Evolutionary conservation across 1,140 invertebrate genomes (phyloP).

Genomic region (Ooceraea biroi): DNA sequence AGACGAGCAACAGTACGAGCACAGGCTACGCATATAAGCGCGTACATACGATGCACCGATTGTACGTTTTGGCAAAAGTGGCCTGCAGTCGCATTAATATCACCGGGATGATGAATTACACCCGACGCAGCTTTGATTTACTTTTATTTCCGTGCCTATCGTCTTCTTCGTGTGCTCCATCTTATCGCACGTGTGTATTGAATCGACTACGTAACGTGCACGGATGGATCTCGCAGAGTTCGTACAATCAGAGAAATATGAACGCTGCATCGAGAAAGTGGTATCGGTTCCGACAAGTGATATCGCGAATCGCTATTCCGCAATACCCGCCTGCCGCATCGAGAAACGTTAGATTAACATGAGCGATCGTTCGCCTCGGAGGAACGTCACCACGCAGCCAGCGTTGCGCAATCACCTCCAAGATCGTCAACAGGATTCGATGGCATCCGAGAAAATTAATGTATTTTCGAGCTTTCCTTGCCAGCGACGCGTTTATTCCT

Average conservation of each 20-base stretch:
- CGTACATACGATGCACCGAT: constrained; percentile 30
- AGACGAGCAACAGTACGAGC: constrained; percentile 40
- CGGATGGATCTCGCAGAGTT: neutral
- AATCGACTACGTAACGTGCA: constrained; percentile 38
- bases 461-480: too few species aligned
- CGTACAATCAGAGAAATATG: constrained; percentile 42
- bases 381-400: neutral
- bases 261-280: constrained; percentile 17
- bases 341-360: constrained; percentile 4
- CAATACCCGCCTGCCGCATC: neutral
- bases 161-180: constrained; percentile 36
- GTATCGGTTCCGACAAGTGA: constrained; percentile 20
- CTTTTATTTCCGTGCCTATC: constrained; percentile 71
- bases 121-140: constrained; percentile 57
- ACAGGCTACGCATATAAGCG: constrained; percentile 15
- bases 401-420: neutral
- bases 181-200: constrained; percentile 59
- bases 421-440: neutral
- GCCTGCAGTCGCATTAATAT: constrained; percentile 78
- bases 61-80: constrained; percentile 52
- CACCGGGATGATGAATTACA: constrained; percentile 78
- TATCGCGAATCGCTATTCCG: constrained; percentile 1
- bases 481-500: neutral
- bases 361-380: constrained; percentile 3
- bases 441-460: neutral